phyloP scores from a whole-genome alignment of 1,140 invertebrate species.

The Drosophila ercepeae region DNA sequence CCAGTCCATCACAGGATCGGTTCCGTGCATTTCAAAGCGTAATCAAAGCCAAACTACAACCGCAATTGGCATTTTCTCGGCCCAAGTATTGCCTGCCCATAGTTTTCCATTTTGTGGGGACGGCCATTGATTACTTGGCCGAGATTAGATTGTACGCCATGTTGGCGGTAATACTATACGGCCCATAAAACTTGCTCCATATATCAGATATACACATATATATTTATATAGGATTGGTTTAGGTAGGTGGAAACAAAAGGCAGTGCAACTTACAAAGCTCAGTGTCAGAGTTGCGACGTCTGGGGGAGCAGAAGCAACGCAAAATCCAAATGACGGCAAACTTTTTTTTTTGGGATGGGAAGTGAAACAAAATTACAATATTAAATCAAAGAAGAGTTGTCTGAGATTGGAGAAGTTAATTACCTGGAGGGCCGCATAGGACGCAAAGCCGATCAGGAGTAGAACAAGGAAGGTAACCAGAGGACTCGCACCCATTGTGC shows the following conservation, averaged over 20 bases:
- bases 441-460: constrained; percentile 42
- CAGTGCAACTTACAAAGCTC: constrained; percentile 24
- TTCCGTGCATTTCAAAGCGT: constrained; percentile 9
- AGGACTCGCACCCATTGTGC: constrained; percentile 51
- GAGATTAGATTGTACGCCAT: constrained; percentile 46
- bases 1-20: constrained; percentile 32
- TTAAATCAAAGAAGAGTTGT: background rate
- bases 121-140: constrained; percentile 37
- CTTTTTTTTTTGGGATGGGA: constrained; percentile 16
- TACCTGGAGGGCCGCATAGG: constrained; percentile 60
- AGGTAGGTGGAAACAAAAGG: background rate
- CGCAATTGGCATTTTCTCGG: constrained; percentile 22
- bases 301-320: constrained; percentile 36
- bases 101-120: constrained; percentile 24
- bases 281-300: constrained; percentile 6
- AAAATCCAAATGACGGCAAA: constrained; percentile 56
- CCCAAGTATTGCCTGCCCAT: constrained; percentile 13
- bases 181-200: constrained; percentile 32
- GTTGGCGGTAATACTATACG: constrained; percentile 9
- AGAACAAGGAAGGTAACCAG: constrained; percentile 39
- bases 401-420: constrained; percentile 1
- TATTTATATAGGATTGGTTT: background rate
- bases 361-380: background rate
- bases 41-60: constrained; percentile 38
- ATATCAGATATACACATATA: constrained; percentile 30